A percentile compares a stretch with the other conserved stretches of the same genome.
These are phyloP conservation scores for Zaprionus davidi DNA, from an alignment of 1,140 invertebrate genomes.

Conservation along the genomic window DNA sequence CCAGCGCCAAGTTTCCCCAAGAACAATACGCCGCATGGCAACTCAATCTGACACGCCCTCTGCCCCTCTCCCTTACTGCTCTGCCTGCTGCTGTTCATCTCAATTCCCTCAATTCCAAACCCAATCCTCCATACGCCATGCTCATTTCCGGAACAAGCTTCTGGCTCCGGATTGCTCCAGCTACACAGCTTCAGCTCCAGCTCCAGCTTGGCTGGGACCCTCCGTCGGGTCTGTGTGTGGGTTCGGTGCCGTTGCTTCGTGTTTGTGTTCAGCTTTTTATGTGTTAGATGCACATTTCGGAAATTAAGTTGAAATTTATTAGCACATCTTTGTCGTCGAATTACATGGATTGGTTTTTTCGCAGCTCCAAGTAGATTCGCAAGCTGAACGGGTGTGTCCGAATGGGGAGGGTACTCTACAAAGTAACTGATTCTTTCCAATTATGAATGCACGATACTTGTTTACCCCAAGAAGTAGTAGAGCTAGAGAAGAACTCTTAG, in stretches of 20 bases:
- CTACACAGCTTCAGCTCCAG: too few species aligned
- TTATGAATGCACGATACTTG: background rate
- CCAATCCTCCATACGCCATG: slow-evolving; percentile 35
- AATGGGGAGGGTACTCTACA: background rate
- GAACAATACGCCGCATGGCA: slow-evolving; percentile 53
- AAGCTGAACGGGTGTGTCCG: too few species aligned
- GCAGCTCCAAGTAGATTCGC: slow-evolving; percentile 46
- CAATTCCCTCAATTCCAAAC: slow-evolving; percentile 3
- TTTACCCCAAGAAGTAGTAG: background rate
- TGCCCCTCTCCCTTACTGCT: background rate
- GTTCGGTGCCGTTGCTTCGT: slow-evolving; percentile 4
- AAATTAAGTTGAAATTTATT: slow-evolving; percentile 82
- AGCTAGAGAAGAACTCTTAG: too few species aligned
- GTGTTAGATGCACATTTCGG: slow-evolving; percentile 81
- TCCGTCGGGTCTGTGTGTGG: background rate
- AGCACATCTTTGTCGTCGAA: slow-evolving; percentile 79
- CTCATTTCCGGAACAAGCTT: slow-evolving; percentile 48
- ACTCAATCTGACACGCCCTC: slow-evolving; percentile 49
- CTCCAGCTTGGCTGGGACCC: background rate
- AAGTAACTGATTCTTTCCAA: background rate
- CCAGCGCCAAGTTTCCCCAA: slow-evolving; percentile 12
- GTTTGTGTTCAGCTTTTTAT: slow-evolving; percentile 63
- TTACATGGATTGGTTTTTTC: slow-evolving; percentile 71
- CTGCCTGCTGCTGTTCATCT: background rate
- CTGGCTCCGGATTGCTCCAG: slow-evolving; percentile 7